Percentiles rank a stretch among this genome's conserved stretches.
phyloP scores from a whole-genome alignment of 2,113 vertebrate species.

The Ascaphus truei region DNA sequence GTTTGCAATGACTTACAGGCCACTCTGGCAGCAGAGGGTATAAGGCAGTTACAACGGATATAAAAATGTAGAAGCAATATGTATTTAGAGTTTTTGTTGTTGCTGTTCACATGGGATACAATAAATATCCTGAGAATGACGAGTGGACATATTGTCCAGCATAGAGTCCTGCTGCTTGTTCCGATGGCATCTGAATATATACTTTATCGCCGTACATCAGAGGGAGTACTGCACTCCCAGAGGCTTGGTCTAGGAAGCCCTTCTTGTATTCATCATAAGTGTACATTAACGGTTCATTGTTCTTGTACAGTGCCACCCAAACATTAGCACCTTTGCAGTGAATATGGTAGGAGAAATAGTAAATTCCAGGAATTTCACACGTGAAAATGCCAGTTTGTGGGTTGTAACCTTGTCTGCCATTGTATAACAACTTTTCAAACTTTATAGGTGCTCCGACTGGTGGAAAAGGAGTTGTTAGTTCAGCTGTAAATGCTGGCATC shows the following conservation, averaged over 20 bases:
- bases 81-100: slow-evolving; percentile 7
- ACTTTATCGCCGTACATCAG: slow-evolving; percentile 82
- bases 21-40: slow-evolving; percentile 48
- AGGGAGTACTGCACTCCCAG: slow-evolving; percentile 87
- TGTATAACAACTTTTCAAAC: slow-evolving; percentile 93
- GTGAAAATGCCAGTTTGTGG: slow-evolving; percentile 90
- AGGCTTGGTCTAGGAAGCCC: slow-evolving; percentile 93
- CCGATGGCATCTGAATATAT: slow-evolving; percentile 89
- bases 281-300: slow-evolving; percentile 95
- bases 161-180: slow-evolving; percentile 94
- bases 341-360: slow-evolving; percentile 93
- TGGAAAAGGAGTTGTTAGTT: slow-evolving; percentile 88
- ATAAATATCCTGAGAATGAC: slow-evolving; percentile 94
- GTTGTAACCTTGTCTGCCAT: slow-evolving; percentile 91
- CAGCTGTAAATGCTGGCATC: slow-evolving; percentile 89
- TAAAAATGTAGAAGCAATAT: slow-evolving; percentile 15
- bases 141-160: slow-evolving; percentile 93
- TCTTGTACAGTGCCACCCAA: slow-evolving; percentile 94
- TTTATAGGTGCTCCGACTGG: slow-evolving; percentile 82
- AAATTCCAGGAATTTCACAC: slow-evolving; percentile 87
- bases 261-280: slow-evolving; percentile 97
- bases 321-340: slow-evolving; percentile 94
- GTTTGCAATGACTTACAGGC: not conserved
- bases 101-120: slow-evolving; percentile 85
- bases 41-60: slow-evolving; percentile 17